Base-by-base conservation (phyloP, 2,113 vertebrate species). In the Chaetops frenatus region DNA sequence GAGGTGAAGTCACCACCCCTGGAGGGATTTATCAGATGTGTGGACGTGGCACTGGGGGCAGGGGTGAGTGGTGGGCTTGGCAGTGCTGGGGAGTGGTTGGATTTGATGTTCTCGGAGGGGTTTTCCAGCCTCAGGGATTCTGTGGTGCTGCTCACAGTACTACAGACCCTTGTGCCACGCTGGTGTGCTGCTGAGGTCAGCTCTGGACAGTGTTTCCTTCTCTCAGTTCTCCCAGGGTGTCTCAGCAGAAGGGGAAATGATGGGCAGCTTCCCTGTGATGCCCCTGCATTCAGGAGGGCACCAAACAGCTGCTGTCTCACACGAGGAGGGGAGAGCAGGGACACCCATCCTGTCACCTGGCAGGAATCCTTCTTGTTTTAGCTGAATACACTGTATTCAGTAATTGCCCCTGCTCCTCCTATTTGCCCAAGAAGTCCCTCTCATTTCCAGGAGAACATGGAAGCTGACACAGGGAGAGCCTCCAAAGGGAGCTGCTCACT, bases 301-400 rank as follows among this genome's bases (percentile, higher is more conserved):
- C 3, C 2, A 12, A 42, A 11, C 3, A 66, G 61, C 71, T 86
- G 61, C 61, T 70, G 25, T 57, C 24, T 38, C 64, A 23, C 44
- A 4, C 4, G 2, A 12, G 1, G 9, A 1, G 12, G 21, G 31
- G n/a, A 31, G 4, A 54, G 44, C 44, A 15, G 25, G 16, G 3
- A 54, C 50, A 51, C 40, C 27, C 69, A 28, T 2, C 51, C 70
- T 17, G 50, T 35, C 42, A 29, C 22, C 0, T 6, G 14, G 66
- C 57, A 50, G 78, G 17, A 29, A 77, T 13, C 25, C 60, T 21
- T 29, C 29, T 1, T 69, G 9, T 15, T 80, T 60, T 15, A 53
- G n/a, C 60, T 81, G n/a, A 72, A 60, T 4, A 9, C 7, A 15
- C 72, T 36, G 50, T 12, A n/a, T n/a, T n/a, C n/a, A n/a, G n/a